phyloP scores from a whole-genome alignment of 2,888 invertebrate genomes.

The Nipponacmea schrenckii region DNA sequence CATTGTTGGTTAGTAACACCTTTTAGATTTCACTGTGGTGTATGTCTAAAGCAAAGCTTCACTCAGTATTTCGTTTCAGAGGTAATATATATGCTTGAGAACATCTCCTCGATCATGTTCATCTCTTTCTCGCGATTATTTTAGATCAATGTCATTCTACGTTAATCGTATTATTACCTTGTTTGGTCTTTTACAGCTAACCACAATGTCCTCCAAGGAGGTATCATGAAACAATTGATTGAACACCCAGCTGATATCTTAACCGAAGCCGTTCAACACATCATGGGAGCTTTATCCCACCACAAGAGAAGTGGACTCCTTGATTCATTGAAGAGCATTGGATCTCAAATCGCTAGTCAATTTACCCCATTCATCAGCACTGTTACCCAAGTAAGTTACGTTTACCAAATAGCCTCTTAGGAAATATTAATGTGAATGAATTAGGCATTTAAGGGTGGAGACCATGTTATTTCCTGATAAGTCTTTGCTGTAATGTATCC shows the following conservation, averaged over 20 bases:
- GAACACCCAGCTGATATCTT: slow-evolving; percentile 13
- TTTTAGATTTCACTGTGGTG: no score
- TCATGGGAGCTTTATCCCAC: neutral
- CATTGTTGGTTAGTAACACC: slow-evolving; percentile 11
- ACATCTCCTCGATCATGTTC: no score
- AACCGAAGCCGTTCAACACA: neutral
- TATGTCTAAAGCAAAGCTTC: no score
- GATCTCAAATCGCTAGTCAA: neutral
- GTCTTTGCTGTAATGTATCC: no score
- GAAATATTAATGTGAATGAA: no score
- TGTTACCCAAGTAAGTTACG: slow-evolving; percentile 8
- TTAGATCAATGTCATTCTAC: no score
- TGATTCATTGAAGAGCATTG: slow-evolving; percentile 7
- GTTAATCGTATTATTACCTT: no score
- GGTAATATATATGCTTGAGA: no score
- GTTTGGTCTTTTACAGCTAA: slow-evolving; percentile 3
- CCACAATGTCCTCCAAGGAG: slow-evolving; percentile 15
- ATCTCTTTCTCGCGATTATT: no score
- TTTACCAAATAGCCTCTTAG: neutral
- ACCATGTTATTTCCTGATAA: no score
- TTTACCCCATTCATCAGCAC: slow-evolving; percentile 10
- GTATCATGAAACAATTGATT: neutral
- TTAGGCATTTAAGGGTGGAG: no score
- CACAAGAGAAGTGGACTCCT: slow-evolving; percentile 6
- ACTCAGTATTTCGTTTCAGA: no score